Conservation (phyloP, 2,888 invertebrate genomes). For the Caenorhabditis sp. region DNA sequence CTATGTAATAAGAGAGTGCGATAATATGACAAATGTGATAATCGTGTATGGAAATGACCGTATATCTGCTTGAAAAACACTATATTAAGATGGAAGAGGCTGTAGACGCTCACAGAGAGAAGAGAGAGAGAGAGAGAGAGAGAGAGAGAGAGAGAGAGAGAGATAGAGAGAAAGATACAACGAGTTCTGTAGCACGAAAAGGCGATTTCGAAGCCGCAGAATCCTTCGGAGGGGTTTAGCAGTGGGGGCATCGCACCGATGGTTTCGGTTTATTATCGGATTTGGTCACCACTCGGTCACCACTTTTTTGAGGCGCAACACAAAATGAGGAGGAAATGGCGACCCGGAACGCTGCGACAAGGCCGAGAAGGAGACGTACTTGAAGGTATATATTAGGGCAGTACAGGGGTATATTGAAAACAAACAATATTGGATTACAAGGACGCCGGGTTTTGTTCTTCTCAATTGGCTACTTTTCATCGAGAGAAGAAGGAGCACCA, state of each 20-base stretch:
- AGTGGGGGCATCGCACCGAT: slow-evolving; percentile 45
- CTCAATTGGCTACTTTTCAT: slow-evolving; percentile 42
- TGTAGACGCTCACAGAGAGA: too few species aligned
- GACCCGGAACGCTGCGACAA: slow-evolving; percentile 11
- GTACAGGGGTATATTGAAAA: slow-evolving; percentile 46
- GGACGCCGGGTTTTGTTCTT: slow-evolving; percentile 18
- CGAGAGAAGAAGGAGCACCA: slow-evolving; percentile 6
- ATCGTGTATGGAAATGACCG: slow-evolving; percentile 40
- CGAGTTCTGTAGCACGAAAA: slow-evolving; percentile 49
- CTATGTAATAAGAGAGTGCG: slow-evolving; percentile 26
- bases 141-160: slow-evolving; percentile 13
- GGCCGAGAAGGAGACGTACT: slow-evolving; percentile 22
- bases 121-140: slow-evolving; percentile 14
- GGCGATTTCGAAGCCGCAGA: slow-evolving; percentile 37
- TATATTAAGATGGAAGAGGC: slow-evolving; percentile 9
- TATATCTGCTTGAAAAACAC: slow-evolving; percentile 19
- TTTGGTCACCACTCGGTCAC: slow-evolving; percentile 49
- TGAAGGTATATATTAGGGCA: slow-evolving; percentile 51
- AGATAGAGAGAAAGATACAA: slow-evolving; percentile 22
- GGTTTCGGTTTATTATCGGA: slow-evolving; percentile 52
- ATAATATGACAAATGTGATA: slow-evolving; percentile 44
- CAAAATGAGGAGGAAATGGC: slow-evolving; percentile 1
- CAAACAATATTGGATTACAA: slow-evolving; percentile 45
- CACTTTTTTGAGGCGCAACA: slow-evolving; percentile 33
- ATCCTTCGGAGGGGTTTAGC: slow-evolving; percentile 20